Percentiles rank a stretch among this genome's conserved stretches.
Evolutionary conservation across 2,888 invertebrate species (phyloP).

Genomic region (Caenorhabditis sulstoni): DNA sequence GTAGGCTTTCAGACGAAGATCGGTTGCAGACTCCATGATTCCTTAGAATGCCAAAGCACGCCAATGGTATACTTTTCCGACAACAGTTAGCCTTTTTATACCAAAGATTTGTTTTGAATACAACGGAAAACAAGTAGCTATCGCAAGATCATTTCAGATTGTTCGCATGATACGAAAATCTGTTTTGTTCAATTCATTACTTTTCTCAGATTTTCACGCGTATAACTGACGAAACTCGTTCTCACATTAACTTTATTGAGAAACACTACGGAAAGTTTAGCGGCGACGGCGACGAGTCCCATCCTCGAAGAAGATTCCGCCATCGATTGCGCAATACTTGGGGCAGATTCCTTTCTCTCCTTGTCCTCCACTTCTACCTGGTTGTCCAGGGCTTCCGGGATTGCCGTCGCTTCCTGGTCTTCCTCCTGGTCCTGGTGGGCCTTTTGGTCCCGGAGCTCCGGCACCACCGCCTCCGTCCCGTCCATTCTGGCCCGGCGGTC

Average conservation of each 20-base stretch:
- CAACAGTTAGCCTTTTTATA: constrained; percentile 2
- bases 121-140: constrained; percentile 12
- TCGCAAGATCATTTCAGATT: constrained; percentile 18
- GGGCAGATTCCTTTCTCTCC: constrained; percentile 68
- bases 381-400: constrained; percentile 51
- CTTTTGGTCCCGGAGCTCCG: constrained; percentile 55
- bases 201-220: no score
- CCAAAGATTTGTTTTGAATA: background rate
- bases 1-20: constrained; percentile 55
- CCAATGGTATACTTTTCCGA: constrained; percentile 24
- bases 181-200: no score
- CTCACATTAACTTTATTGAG: background rate
- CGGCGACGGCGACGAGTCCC: constrained; percentile 31
- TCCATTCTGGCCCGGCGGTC: constrained; percentile 66
- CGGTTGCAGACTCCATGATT: constrained; percentile 54
- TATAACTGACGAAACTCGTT: no score
- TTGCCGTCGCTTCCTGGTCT: constrained; percentile 54
- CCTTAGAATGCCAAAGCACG: constrained; percentile 49
- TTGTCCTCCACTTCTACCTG: constrained; percentile 45
- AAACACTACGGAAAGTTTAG: constrained; percentile 1
- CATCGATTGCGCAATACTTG: constrained; percentile 50
- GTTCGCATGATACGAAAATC: no score
- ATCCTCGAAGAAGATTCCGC: constrained; percentile 51
- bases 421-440: constrained; percentile 59
- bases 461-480: constrained; percentile 16